A percentile compares a stretch with the other conserved stretches of the same genome.
Conservation (phyloP, 2,797 vertebrate species). For the Alectoris magna region DNA sequence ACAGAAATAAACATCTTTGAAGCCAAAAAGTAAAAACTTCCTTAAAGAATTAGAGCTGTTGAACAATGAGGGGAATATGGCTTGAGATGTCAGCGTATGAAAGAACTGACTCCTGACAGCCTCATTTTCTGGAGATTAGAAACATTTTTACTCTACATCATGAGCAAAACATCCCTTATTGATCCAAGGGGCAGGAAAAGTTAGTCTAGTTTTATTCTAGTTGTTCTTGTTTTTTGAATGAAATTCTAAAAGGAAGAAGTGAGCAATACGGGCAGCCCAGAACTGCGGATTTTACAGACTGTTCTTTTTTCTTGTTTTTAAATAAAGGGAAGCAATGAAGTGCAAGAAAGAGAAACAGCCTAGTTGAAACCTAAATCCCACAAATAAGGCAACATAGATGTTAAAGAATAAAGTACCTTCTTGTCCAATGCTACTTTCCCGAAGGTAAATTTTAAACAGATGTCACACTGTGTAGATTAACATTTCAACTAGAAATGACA, state of each 20-base stretch:
- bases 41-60: not conserved
- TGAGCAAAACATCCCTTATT: not conserved
- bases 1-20: not conserved
- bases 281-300: not conserved
- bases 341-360: not conserved
- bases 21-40: not conserved
- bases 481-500: not conserved
- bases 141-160: not conserved
- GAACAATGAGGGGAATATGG: not conserved
- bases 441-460: not conserved
- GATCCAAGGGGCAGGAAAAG: not conserved
- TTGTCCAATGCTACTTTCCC: not conserved
- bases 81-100: not conserved
- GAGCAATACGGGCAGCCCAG: not conserved
- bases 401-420: not conserved
- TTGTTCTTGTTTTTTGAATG: not conserved
- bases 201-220: not conserved
- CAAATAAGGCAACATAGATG: not conserved
- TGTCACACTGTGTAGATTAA: not conserved
- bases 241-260: not conserved
- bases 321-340: not conserved
- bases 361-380: not conserved
- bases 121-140: not conserved
- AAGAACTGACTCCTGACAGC: not conserved
- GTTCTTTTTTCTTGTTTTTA: not conserved